Evolutionary conservation across 2,113 vertebrate species (phyloP), one percentile per base, ranked within the genome.

Genomic region (Benitochromis conjunctus): DNA sequence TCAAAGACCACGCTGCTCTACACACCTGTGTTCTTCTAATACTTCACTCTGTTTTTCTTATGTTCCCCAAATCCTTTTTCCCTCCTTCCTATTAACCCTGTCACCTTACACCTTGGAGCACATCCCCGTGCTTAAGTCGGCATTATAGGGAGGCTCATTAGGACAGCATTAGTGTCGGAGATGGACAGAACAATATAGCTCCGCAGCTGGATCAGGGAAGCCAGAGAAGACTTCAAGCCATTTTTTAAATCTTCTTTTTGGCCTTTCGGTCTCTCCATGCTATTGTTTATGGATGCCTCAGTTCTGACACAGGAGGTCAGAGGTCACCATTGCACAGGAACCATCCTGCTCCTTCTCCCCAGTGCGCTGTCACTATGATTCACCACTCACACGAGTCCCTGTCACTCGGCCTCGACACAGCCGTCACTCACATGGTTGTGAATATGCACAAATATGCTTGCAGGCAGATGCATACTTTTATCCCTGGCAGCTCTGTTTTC

Each of bases 141-240:
- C 90, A 92, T 94, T 94, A 94, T 92, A 88, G 89, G 87, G 10
- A 24, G 55, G 29, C 93, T 95, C 92, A 94, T 95, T 95, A 94
- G 95, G 90, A 81, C 87, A 24, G 95, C 93, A 95, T 95, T 95
- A 95, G 91, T 94, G 93, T 94, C 94, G 93, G 89, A 93, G 94
- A 95, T 93, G 92, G 88, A 94, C 92, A 91, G 88, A 74, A 64
- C 82, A 93, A 94, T 94, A 94, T 81, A 85, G 86, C 86, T 91
- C 76, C 64, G 60, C 89, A 88, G 90, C 92, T 88, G 91, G 92
- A 92, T 92, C 88, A 94, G 81, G 69, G 69, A 91, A 89, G 81
- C 38, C 24, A 26, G 76, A 87, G 90, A 91, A 87, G 92, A 93
- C 94, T 91, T 87, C 84, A 76, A 94, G 91, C 87, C 55, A 80